These are phyloP conservation scores for Cygnus buccinator DNA, from an alignment of 2,113 vertebrate species.

Conservation along the genomic window DNA sequence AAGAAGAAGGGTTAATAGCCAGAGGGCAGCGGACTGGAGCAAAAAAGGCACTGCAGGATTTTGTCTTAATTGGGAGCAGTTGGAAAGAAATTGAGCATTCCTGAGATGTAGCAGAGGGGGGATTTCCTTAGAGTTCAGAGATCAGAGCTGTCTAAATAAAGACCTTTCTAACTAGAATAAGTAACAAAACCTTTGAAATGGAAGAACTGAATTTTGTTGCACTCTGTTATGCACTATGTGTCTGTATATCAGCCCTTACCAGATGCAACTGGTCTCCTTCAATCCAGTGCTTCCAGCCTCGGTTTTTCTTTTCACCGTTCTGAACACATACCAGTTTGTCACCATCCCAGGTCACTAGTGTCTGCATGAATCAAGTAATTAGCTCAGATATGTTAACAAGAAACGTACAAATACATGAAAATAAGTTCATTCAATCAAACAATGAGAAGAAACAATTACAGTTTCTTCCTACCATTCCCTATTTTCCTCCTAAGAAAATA, in stretches of 20 bases:
- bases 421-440: neutral
- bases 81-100: neutral
- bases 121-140: neutral
- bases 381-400: neutral
- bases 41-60: neutral
- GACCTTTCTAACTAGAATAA: neutral
- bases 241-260: conserved; percentile 77
- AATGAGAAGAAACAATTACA: neutral
- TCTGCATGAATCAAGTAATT: conserved; percentile 75
- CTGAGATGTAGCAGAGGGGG: neutral
- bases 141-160: neutral
- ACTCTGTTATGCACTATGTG: neutral
- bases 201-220: neutral
- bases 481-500: neutral
- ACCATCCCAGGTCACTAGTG: conserved; percentile 90
- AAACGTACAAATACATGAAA: neutral
- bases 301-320: conserved; percentile 93
- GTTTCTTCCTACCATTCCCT: neutral
- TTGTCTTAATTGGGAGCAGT: conserved; percentile 5
- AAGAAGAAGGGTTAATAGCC: neutral
- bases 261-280: conserved; percentile 89
- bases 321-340: conserved; percentile 90
- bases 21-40: neutral
- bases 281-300: conserved; percentile 95
- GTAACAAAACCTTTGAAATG: neutral